Conservation (phyloP, 2,888 invertebrate genomes). For the Coelopa pilipes region DNA sequence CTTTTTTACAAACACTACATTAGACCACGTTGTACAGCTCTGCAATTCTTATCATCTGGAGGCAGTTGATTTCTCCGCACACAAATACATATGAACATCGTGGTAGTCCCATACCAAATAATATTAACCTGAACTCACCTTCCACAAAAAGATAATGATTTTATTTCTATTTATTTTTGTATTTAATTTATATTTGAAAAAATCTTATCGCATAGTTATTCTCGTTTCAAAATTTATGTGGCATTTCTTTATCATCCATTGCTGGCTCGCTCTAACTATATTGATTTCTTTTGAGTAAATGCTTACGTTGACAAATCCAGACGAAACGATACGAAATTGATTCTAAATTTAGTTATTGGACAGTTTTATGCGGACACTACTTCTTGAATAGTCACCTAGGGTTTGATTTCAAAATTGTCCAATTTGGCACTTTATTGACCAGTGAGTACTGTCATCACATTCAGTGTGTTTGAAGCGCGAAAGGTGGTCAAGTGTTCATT, state of each 20-base stretch:
- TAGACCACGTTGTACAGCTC: not conserved
- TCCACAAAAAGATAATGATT: not conserved
- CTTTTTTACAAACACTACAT: no score
- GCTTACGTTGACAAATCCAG: conserved; percentile 46
- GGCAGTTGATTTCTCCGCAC: not conserved
- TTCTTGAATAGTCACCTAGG: not conserved
- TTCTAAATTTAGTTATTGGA: conserved; percentile 10
- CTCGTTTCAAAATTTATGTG: conserved; percentile 3
- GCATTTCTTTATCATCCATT: conserved; percentile 16
- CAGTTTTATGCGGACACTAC: not conserved
- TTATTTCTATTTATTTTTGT: not conserved
- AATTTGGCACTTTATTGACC: conserved; percentile 31
- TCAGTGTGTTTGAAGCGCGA: conserved; percentile 31
- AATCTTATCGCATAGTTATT: conserved; percentile 26
- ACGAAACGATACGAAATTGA: not conserved
- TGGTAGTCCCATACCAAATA: no score
- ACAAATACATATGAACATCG: no score
- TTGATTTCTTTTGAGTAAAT: conserved; percentile 22
- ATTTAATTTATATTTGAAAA: conserved; percentile 10
- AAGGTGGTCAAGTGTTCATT: conserved; percentile 2
- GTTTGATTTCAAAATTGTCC: conserved; percentile 24
- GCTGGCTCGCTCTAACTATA: not conserved
- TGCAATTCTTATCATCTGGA: conserved; percentile 1
- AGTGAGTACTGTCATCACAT: not conserved
- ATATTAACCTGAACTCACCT: conserved; percentile 9